These are phyloP conservation scores for Lordiphosa clarofinis DNA, from an alignment of 1,140 invertebrate genomes.

Conservation along the genomic window DNA sequence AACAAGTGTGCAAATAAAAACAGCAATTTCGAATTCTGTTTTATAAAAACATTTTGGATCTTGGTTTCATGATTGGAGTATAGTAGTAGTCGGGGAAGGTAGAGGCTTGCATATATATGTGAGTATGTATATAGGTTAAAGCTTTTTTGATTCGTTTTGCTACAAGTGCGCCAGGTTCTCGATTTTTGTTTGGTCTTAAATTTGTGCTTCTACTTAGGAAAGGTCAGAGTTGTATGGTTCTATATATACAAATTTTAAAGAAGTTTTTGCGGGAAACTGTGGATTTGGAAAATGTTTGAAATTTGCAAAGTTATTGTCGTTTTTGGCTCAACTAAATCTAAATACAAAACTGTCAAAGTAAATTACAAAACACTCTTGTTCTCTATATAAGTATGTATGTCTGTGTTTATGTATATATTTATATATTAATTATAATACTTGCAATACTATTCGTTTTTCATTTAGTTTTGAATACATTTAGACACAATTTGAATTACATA, in stretches of 20 bases:
- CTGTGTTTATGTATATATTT: background rate
- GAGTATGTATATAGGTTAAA: no score
- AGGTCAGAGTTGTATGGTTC: background rate
- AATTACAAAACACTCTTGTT: background rate
- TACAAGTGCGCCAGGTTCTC: constrained; percentile 20
- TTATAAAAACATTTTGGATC: no score
- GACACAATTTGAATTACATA: constrained; percentile 34
- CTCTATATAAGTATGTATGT: constrained; percentile 4
- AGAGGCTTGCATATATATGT: constrained; percentile 10
- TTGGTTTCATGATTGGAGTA: no score
- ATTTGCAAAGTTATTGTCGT: constrained; percentile 67
- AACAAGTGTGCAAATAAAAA: constrained; percentile 9
- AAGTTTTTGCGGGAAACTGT: no score
- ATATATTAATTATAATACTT: constrained; percentile 3
- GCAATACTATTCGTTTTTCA: constrained; percentile 6
- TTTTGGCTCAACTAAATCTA: constrained; percentile 4
- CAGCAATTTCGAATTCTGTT: no score
- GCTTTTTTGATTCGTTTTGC: constrained; percentile 12
- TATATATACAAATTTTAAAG: background rate
- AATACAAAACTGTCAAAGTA: constrained; percentile 6
- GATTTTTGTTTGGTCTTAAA: constrained; percentile 5
- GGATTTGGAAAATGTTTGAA: constrained; percentile 13
- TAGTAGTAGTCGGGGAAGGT: no score
- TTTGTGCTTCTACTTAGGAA: background rate
- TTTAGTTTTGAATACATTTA: constrained; percentile 10